Evolutionary conservation across 2,797 vertebrate genomes (phyloP).

Genomic region (Sardinella longiceps): DNA sequence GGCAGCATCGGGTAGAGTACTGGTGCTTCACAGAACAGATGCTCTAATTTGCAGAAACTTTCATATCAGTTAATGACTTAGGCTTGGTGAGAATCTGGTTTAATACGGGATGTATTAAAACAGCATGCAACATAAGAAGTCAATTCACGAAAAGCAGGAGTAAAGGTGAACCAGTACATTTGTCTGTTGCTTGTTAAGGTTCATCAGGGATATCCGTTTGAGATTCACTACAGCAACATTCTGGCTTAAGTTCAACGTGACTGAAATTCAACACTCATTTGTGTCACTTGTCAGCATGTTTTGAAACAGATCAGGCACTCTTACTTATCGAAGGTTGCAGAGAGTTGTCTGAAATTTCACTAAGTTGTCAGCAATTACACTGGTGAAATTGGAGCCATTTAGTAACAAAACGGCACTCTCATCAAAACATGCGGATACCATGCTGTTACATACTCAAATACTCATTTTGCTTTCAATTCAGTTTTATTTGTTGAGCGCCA

Average conservation of each 20-base stretch:
- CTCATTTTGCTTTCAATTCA: background rate
- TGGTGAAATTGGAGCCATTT: background rate
- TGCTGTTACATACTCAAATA: background rate
- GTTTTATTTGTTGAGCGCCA: too few relatives aligned
- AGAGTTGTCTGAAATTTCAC: background rate
- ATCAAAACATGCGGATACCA: background rate
- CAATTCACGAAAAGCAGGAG: background rate
- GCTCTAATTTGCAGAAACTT: background rate
- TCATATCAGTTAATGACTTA: background rate
- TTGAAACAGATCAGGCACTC: background rate
- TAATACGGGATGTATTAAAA: background rate
- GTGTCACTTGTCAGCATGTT: background rate
- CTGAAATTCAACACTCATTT: background rate
- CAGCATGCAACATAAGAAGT: background rate
- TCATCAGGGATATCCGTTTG: background rate
- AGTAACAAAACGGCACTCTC: background rate
- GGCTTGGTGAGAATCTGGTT: background rate
- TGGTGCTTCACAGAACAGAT: background rate
- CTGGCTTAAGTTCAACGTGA: background rate
- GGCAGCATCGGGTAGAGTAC: background rate
- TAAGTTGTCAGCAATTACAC: background rate
- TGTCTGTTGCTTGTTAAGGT: background rate
- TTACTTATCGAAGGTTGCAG: background rate
- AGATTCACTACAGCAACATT: too few relatives aligned
- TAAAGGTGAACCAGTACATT: background rate